Evolutionary conservation across 2,113 vertebrate species (phyloP).

Genomic region (Syrrhaptes paradoxus): DNA sequence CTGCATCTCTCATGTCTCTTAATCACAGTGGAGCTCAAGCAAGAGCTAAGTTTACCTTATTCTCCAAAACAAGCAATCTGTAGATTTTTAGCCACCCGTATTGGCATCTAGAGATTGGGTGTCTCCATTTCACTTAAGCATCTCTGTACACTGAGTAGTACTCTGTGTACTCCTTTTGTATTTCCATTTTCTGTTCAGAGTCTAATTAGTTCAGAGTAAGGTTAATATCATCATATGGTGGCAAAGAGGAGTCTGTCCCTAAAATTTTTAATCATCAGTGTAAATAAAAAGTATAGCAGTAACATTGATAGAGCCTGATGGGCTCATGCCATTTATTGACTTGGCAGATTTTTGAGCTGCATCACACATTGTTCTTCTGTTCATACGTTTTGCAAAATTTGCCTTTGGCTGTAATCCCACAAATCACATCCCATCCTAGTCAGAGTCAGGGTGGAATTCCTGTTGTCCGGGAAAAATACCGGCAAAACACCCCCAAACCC

Average conservation of each 20-base stretch:
- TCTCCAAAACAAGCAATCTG: background rate
- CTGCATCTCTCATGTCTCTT: background rate
- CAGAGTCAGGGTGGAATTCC: background rate
- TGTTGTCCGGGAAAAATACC: fast-evolving
- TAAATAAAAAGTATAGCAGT: background rate
- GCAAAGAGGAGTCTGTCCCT: background rate
- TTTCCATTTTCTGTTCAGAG: background rate
- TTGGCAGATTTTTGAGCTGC: background rate
- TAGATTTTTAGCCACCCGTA: background rate
- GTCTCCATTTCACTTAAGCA: background rate
- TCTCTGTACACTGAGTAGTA: background rate
- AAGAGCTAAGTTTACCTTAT: background rate
- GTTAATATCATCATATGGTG: background rate
- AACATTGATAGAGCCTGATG: background rate
- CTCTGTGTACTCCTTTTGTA: background rate
- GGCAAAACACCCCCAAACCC: background rate
- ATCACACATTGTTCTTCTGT: background rate
- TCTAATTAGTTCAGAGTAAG: too few relatives aligned
- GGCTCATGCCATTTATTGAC: background rate
- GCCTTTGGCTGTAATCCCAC: background rate
- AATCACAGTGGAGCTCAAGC: background rate
- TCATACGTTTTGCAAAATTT: background rate
- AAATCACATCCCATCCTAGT: fast-evolving
- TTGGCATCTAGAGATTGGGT: background rate
- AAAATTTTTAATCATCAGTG: background rate